Percentiles rank a stretch among this genome's conserved stretches.
These are phyloP conservation scores for Geotrupes spiniger DNA, from an alignment of 2,888 invertebrate genomes.

Conservation along the genomic window DNA sequence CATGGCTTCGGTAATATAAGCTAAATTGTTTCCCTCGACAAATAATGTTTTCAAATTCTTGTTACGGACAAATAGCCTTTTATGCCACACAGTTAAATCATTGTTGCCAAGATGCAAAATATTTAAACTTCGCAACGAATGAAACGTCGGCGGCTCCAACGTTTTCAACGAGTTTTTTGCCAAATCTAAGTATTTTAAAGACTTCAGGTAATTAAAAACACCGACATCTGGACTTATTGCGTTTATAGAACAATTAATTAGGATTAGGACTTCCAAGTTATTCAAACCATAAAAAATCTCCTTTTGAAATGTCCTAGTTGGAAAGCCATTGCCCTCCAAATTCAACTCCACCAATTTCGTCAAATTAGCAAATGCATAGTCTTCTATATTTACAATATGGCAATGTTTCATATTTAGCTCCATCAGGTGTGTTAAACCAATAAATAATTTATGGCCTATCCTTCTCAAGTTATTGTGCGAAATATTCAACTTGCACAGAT, in stretches of 20 bases:
- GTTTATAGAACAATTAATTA: slow-evolving; percentile 55
- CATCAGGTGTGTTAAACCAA: slow-evolving; percentile 52
- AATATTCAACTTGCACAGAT: slow-evolving; percentile 54
- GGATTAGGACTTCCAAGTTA: slow-evolving; percentile 51
- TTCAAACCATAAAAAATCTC: slow-evolving; percentile 54
- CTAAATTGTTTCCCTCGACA: slow-evolving; percentile 57
- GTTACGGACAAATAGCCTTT: slow-evolving; percentile 52
- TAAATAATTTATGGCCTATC: slow-evolving; percentile 54
- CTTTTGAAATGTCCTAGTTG: slow-evolving; percentile 29
- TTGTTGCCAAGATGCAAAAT: slow-evolving; percentile 56
- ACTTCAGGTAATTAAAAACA: slow-evolving; percentile 54
- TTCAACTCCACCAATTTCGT: slow-evolving; percentile 53
- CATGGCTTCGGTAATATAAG: slow-evolving; percentile 57
- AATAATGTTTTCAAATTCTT: slow-evolving; percentile 48
- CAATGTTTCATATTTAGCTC: slow-evolving; percentile 56
- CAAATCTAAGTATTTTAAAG: slow-evolving; percentile 54
- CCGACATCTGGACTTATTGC: slow-evolving; percentile 49
- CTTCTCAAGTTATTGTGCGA: slow-evolving; percentile 56
- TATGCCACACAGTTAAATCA: slow-evolving; percentile 55
- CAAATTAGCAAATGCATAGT: slow-evolving; percentile 51
- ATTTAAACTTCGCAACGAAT: slow-evolving; percentile 49
- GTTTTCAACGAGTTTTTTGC: slow-evolving; percentile 53
- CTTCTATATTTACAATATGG: slow-evolving; percentile 53
- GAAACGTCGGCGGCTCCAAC: slow-evolving; percentile 50
- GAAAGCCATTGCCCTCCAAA: slow-evolving; percentile 56